Evolutionary conservation across 2,113 vertebrate genomes (phyloP), one percentile per base, ranked within the genome.

Genomic region (Clarias magur): DNA sequence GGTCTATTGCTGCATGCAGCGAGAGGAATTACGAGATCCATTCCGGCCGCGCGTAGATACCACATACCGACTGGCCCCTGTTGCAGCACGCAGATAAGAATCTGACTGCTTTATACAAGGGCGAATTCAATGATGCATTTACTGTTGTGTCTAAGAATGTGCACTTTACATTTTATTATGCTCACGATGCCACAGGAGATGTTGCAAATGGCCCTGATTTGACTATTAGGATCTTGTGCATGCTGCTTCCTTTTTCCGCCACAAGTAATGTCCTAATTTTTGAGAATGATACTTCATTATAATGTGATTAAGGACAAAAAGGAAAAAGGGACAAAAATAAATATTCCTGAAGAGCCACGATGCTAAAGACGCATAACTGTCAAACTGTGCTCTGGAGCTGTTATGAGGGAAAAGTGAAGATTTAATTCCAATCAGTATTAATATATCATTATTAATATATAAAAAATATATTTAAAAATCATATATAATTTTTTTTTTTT

Each of bases 231-330:
- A 57, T 59, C 25, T 34, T 27, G 9, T 75, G 80, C 27, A 81
- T 23, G 80, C 38, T 87, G 82, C 17, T 60, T 83, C 76, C 11
- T 15, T 70, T 15, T 70, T 42, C 54, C n/a, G 48, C n/a, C 53
- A 68, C 85, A 73, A 67, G 48, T 86, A 21, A 15, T 56, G 25
- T 62, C 83, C 75, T 70, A n/a, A 79, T 73, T 83, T 23, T 84
- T 21, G 48, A 72, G 84, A 87, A 78, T 87, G 86, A 85, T 9
- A 19, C 59, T 72, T 85, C 76, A 84, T 90, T 80, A 89, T 84
- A 86, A 87, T 84, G 85, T 57, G 87, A 88, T 90, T 89, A 90
- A 90, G 30, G 15, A 75, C 25, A 62, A 25, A 57, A 3, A 19
- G 25, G 75, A 83, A 75, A 86, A 57, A n/a, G 70, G 34, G 23